A percentile compares a stretch with the other conserved stretches of the same genome.
Conservation (phyloP, 53 echinoderm and acorn worm genomes). For the Arbacia lixula region DNA sequence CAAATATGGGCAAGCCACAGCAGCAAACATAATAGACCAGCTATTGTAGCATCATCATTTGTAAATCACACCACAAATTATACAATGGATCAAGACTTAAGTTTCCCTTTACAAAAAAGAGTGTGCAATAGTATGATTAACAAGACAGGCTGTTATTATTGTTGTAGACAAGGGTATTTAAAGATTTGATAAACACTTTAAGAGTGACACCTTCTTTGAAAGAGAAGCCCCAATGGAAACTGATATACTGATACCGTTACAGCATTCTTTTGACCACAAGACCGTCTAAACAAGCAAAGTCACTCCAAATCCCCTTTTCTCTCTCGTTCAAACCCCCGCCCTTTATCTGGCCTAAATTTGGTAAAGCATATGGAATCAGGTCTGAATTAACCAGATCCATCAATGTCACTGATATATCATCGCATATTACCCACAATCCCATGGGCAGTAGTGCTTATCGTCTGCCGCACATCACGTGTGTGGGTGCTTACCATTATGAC, state of each 20-base stretch:
- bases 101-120: too few relatives aligned
- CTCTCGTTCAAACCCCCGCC: not conserved
- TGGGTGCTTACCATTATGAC: constrained; percentile 27
- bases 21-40: too few relatives aligned
- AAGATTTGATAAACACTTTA: too few relatives aligned
- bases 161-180: too few relatives aligned
- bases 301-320: constrained; percentile 11
- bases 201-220: too few relatives aligned
- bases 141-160: too few relatives aligned
- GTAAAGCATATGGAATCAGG: constrained; percentile 8
- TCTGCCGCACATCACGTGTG: not conserved
- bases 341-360: constrained; percentile 30
- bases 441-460: constrained; percentile 2
- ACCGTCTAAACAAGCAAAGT: constrained; percentile 20
- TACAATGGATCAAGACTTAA: too few relatives aligned
- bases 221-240: not conserved
- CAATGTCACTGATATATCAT: constrained; percentile 22
- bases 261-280: too few relatives aligned
- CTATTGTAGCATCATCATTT: too few relatives aligned
- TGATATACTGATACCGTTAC: not conserved
- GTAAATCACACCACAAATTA: too few relatives aligned
- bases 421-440: constrained; percentile 18
- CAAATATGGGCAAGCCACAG: too few relatives aligned
- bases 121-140: too few relatives aligned
- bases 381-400: constrained; percentile 35